Base-by-base conservation (phyloP, 2,888 invertebrate genomes). In the Epirrhoe tristata region DNA sequence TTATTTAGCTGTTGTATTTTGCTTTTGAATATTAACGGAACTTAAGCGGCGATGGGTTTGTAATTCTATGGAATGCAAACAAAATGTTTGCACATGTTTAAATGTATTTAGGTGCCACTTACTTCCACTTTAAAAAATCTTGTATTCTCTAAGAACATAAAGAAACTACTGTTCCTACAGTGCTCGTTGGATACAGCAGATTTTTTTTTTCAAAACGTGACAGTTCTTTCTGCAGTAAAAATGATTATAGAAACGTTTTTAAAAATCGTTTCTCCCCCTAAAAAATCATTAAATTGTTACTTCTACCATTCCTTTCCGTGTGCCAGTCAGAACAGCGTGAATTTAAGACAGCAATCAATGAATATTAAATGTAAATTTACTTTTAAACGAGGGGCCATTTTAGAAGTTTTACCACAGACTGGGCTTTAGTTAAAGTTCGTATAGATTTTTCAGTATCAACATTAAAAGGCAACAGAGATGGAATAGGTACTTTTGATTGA, bases 361-460 rank as follows among this genome's bases (percentile, higher is more conserved):
- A 86, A 87, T 86, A 89, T 85, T 88, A 83, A n/a, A 86, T 84
- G 76, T 56, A 61, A 63, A 82, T 83, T 84, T 83, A 84, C 62
- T 70, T 83, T 84, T 79, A 79, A 81, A 81, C 71, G 64, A 67
- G 58, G 66, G 63, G 69, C 67, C 71, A 57, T 59, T 66, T 72
- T 63, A 43, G 65, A 71, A 77, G 74, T 75, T 77, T 69, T 59
- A 66, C 64, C 55, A 17, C 36, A 3, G 32, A 34, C 46, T 58
- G 58, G 50, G 24, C 24, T 24, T 24, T 24, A 24, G 62, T 17
- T 39, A 17, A 36, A 43, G 39, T 43, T 0, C 12, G 39, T 43
- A 43, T 43, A 12, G 10, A 12, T 12, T 43, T 43, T 43, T 43
- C 12, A 24, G 1, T 43, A 12, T 43, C 12, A 43, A 43, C 39